Evolutionary conservation across 2,797 vertebrate genomes (phyloP).

Genomic region (Fistularia tabacaria): DNA sequence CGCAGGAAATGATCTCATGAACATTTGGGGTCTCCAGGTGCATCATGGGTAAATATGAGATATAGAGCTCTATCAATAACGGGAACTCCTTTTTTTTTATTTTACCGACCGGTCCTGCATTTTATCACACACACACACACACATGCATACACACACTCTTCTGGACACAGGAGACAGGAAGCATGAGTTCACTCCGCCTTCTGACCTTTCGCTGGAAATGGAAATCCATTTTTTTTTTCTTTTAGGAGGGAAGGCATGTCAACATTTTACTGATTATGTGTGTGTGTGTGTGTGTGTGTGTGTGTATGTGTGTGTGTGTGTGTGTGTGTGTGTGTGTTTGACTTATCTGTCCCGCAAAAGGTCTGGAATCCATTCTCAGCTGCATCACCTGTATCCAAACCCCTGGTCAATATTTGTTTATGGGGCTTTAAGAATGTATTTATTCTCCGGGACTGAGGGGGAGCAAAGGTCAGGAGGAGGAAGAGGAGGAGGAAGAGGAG

Average conservation of each 20-base stretch:
- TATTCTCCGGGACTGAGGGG: too few relatives aligned
- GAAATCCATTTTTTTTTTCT: constrained; percentile 6
- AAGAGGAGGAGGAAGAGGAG: too few relatives aligned
- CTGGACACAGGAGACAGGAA: neutral
- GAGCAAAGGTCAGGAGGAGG: too few relatives aligned
- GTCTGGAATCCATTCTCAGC: neutral
- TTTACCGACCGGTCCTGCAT: neutral
- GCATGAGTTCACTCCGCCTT: constrained; percentile 1
- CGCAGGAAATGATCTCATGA: too few relatives aligned
- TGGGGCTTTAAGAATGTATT: too few relatives aligned
- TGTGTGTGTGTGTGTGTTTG: neutral
- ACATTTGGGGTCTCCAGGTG: too few relatives aligned
- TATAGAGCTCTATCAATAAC: too few relatives aligned
- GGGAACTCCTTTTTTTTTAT: neutral
- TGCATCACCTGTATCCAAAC: too few relatives aligned
- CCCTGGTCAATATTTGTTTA: too few relatives aligned
- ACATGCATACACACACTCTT: constrained; percentile 1
- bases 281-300: constrained; percentile 1
- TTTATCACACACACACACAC: constrained; percentile 2
- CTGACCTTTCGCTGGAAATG: constrained; percentile 42
- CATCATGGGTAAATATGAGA: too few relatives aligned
- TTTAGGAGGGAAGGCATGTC: constrained; percentile 4
- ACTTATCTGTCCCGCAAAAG: constrained; percentile 5
- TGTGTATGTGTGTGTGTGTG: neutral
- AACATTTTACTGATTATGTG: constrained; percentile 9